phyloP scores from a whole-genome alignment of 2,113 vertebrate genomes.

The Conger conger region DNA sequence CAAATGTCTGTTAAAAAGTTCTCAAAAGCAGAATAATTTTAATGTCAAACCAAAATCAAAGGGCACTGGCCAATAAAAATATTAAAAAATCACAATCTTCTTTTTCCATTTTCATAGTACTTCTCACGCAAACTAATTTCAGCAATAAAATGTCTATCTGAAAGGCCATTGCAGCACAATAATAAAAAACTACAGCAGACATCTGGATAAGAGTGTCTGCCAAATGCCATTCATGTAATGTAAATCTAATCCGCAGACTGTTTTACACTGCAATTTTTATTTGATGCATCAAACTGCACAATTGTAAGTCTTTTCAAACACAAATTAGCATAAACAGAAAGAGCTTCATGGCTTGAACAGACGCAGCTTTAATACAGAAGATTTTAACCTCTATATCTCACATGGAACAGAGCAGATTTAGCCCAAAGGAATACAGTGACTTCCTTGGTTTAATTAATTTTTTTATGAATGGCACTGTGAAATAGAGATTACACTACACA shows the following conservation, averaged over 20 bases:
- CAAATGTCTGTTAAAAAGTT: too few relatives aligned
- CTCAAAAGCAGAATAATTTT: too few relatives aligned
- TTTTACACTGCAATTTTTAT: background rate
- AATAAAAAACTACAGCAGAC: background rate
- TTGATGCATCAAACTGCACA: background rate
- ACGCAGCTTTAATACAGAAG: background rate
- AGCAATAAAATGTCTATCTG: background rate
- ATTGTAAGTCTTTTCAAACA: conserved; percentile 9
- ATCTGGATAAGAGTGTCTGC: conserved; percentile 9
- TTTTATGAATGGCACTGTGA: too few relatives aligned
- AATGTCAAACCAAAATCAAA: background rate
- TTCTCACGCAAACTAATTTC: background rate
- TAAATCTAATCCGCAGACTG: conserved; percentile 15
- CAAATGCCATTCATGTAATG: too few relatives aligned
- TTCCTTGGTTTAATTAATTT: too few relatives aligned
- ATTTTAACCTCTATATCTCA: background rate
- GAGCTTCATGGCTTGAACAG: background rate
- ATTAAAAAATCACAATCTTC: background rate
- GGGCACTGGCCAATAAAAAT: background rate
- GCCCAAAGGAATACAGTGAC: background rate
- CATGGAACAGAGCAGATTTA: background rate
- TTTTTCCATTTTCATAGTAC: background rate
- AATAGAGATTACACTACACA: too few relatives aligned
- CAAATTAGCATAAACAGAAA: conserved; percentile 22
- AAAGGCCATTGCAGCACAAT: background rate